Base-by-base conservation (phyloP, 2,888 invertebrate species). In the Cheilosia scutellata region DNA sequence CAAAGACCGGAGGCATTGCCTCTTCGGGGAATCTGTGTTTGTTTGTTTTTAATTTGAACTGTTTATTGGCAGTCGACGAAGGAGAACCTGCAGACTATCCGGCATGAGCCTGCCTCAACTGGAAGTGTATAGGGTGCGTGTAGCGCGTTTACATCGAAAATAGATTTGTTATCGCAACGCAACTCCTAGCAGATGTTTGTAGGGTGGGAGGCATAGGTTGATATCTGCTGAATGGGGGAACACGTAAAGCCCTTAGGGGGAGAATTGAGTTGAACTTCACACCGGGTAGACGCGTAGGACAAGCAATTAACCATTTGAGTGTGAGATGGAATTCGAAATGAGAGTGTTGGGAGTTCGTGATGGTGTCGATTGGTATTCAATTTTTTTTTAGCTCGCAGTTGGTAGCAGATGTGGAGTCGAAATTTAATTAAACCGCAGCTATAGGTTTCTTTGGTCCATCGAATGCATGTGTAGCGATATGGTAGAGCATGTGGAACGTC, bases 51-150 rank as follows among this genome's bases (percentile, higher is more conserved):
- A 33, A 63, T 70, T 62, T 62, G 53, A 77, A 62, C 60, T 62
- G 44, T 77, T 68, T 70, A 68, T 77, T 77, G 68, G 11, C 13
- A 25, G 29, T 44, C 47, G 47, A 57, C 20, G 49, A 29, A 29
- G 63, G 16, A 40, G 27, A 31, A 44, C 53, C 68, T 31, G 29
- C 9, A 31, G 51, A 25, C 37, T 65, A 20, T 47, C 27, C 33
- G 49, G 20, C 63, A 55, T 44, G 77, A 77, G 53, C 77, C 77
- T 77, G 77, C 77, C 77, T 47, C 77, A 70, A 77, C 62, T 68
- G 51, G 55, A 58, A 76, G 60, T 49, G 33, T 25, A 53, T 68
- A 49, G 4, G 51, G 58, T 33, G 58, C 11, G 40, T 51, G 11
- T 51, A 13, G 6, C 20, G 6, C 20, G 16, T 27, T 16, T 42